Conservation (phyloP, 92 coral and sea anemone species). For the Muricea muricata region DNA sequence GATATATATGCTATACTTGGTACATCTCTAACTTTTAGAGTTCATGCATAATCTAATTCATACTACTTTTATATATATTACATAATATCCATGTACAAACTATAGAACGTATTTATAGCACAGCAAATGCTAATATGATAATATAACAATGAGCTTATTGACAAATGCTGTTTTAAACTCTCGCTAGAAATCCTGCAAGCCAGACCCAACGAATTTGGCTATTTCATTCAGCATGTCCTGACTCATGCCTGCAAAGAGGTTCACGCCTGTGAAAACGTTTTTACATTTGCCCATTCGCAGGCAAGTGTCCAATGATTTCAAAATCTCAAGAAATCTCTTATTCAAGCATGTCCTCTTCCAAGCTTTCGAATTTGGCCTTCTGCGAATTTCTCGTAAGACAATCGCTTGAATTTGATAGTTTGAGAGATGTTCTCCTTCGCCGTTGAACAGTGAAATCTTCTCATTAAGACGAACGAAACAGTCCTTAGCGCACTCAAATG, state of each 20-base stretch:
- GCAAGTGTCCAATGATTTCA: conserved; percentile 50
- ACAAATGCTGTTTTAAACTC: too few species aligned
- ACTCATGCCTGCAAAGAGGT: not conserved
- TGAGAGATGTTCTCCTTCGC: not conserved
- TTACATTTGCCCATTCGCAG: conserved; percentile 20
- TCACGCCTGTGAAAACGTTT: conserved; percentile 17
- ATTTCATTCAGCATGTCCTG: not conserved
- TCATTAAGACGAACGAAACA: not conserved
- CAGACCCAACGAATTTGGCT: not conserved
- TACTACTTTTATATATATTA: too few species aligned
- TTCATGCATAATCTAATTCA: too few species aligned
- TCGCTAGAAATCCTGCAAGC: not conserved
- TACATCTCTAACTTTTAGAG: too few species aligned
- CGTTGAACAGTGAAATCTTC: not conserved
- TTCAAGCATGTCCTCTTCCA: conserved; percentile 51
- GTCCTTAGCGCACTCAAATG: conserved; percentile 4
- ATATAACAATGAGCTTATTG: too few species aligned
- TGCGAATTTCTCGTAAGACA: conserved; percentile 54
- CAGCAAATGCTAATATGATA: too few species aligned
- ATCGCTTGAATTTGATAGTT: not conserved
- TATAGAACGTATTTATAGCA: too few species aligned
- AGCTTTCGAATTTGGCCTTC: conserved; percentile 41
- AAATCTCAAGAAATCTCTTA: conserved; percentile 50
- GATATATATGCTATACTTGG: too few species aligned
- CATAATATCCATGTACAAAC: too few species aligned